Evolutionary conservation across 2,888 invertebrate species (phyloP).

Genomic region (Magallana nippona): DNA sequence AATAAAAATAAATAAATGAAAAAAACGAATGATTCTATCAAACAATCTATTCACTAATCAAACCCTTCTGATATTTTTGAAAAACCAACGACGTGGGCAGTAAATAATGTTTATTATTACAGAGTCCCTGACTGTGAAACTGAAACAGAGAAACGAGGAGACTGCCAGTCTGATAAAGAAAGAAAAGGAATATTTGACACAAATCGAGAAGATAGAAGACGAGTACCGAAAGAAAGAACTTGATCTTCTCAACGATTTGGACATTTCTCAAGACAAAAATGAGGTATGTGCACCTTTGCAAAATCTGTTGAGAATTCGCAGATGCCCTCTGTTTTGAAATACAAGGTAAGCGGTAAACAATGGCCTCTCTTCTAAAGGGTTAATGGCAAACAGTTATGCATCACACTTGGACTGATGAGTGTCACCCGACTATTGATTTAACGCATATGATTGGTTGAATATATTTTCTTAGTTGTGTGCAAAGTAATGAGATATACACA

Average conservation of each 20-base stretch:
- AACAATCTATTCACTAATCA: too few species aligned
- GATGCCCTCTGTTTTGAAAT: background rate
- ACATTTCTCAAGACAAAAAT: slow-evolving; percentile 74
- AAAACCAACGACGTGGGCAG: too few species aligned
- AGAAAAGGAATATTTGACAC: slow-evolving; percentile 62
- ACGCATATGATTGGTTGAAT: background rate
- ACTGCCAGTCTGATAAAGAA: slow-evolving; percentile 84
- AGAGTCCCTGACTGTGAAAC: slow-evolving; percentile 57
- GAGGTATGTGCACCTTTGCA: slow-evolving; percentile 59
- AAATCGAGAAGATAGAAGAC: slow-evolving; percentile 67
- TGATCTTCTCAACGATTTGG: slow-evolving; percentile 73
- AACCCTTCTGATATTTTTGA: too few species aligned
- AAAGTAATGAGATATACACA: background rate
- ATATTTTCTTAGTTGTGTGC: background rate
- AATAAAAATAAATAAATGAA: too few species aligned
- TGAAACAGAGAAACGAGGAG: slow-evolving; percentile 83
- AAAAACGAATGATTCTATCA: too few species aligned
- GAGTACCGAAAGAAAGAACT: slow-evolving; percentile 69
- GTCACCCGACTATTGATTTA: background rate
- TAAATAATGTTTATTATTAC: slow-evolving; percentile 35
- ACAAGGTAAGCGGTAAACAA: background rate
- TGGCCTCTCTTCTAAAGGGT: too few species aligned
- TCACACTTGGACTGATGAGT: too few species aligned
- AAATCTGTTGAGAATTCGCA: background rate
- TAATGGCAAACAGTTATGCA: too few species aligned